Percentiles rank a stretch among this genome's conserved stretches.
Evolutionary conservation across 2,113 vertebrate genomes (phyloP).

Genomic region (Oncorhynchus mykiss): DNA sequence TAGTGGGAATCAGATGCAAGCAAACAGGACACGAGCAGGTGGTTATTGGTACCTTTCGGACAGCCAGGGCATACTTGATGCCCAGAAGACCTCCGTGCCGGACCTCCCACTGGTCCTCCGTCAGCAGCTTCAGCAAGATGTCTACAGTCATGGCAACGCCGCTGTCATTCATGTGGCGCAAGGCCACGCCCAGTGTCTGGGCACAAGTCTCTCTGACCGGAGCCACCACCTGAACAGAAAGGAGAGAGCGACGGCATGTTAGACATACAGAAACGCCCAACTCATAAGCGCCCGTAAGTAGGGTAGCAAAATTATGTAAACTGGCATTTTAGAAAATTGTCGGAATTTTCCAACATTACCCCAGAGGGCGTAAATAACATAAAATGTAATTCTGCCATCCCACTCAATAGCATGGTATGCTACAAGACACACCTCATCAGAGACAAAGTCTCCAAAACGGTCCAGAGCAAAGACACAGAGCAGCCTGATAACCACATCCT

Average conservation of each 20-base stretch:
- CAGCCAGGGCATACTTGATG: constrained; percentile 96
- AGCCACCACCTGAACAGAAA: constrained; percentile 85
- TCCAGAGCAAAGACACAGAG: constrained; percentile 97
- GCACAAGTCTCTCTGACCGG: constrained; percentile 98
- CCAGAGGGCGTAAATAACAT: too few relatives aligned
- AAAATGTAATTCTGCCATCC: too few relatives aligned
- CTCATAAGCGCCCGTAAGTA: neutral
- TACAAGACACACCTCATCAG: constrained; percentile 82
- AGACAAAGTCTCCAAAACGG: constrained; percentile 98
- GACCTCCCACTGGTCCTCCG: constrained; percentile 99
- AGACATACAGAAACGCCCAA: neutral
- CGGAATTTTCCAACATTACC: too few relatives aligned
- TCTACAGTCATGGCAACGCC: constrained; percentile 92
- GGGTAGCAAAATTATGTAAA: too few relatives aligned
- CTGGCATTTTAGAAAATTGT: too few relatives aligned
- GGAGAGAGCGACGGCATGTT: neutral
- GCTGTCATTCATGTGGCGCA: constrained; percentile 90
- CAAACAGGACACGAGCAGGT: neutral
- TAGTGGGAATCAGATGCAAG: neutral
- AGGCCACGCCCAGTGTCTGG: constrained; percentile 92
- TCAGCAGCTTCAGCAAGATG: constrained; percentile 90
- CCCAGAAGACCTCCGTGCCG: constrained; percentile 94
- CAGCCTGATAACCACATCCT: constrained; percentile 94
- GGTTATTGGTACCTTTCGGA: constrained; percentile 85
- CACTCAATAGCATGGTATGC: too few relatives aligned